Conservation (phyloP, 2,797 vertebrate species). For the Scyliorhinus canicula region DNA sequence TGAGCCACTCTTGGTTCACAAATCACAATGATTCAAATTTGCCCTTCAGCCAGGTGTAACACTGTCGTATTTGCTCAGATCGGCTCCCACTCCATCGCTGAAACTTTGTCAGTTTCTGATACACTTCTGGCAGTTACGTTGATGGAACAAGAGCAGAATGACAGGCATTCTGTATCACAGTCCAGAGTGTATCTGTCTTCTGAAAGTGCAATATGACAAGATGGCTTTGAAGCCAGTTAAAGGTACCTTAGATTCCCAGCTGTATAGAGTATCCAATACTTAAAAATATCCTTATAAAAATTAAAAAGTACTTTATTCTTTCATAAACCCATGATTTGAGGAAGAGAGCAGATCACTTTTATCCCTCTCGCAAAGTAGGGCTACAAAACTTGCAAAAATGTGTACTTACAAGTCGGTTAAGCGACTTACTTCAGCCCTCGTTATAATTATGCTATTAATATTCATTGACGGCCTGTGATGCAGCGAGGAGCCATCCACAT, state of each 20-base stretch:
- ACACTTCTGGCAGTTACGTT: not conserved
- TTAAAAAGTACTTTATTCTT: not conserved
- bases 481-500: not conserved
- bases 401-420: not conserved
- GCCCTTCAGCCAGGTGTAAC: not conserved
- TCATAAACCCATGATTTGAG: not conserved
- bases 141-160: not conserved
- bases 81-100: not conserved
- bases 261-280: not conserved
- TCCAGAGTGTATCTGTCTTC: not conserved
- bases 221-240: not conserved
- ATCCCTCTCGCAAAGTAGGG: not conserved
- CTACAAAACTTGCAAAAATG: not conserved
- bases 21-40: not conserved
- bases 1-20: not conserved
- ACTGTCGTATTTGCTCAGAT: not conserved
- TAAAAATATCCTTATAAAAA: not conserved
- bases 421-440: not conserved
- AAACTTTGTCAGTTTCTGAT: not conserved
- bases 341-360: not conserved
- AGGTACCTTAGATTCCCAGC: not conserved
- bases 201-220: not conserved
- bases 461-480: not conserved
- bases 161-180: not conserved
- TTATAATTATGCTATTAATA: not conserved